Evolutionary conservation across 2,113 vertebrate species (phyloP).

Genomic region (Gnathonemus longibarbis): DNA sequence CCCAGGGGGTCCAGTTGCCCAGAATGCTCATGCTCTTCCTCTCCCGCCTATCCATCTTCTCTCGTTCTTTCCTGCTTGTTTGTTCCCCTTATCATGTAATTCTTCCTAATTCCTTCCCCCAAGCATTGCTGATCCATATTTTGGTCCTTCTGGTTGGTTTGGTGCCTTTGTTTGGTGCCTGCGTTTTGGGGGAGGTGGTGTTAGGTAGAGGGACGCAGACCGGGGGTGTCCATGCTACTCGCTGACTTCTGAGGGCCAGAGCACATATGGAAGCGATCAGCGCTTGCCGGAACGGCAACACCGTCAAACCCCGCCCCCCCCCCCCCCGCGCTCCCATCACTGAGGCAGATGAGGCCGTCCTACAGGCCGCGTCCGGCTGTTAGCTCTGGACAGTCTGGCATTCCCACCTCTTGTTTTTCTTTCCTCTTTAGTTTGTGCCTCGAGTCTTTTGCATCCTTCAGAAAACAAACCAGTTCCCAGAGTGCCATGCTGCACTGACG

Average conservation of each 20-base stretch:
- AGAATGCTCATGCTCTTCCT: neutral
- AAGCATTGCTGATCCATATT: neutral
- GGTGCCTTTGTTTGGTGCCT: neutral
- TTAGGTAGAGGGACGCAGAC: constrained; percentile 14
- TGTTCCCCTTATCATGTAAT: neutral
- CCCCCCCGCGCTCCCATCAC: neutral
- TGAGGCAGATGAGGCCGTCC: neutral
- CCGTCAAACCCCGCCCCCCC: neutral
- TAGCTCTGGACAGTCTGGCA: neutral
- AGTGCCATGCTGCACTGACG: neutral
- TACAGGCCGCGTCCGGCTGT: neutral
- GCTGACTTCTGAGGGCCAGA: constrained; percentile 31
- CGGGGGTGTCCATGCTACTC: constrained; percentile 45
- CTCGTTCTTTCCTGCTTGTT: neutral
- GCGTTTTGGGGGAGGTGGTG: neutral
- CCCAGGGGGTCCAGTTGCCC: neutral
- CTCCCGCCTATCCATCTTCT: neutral
- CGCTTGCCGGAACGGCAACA: neutral
- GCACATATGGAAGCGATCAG: constrained; percentile 67
- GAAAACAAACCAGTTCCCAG: neutral
- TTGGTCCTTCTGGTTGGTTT: neutral
- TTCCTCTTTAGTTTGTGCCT: neutral
- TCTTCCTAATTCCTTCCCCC: neutral
- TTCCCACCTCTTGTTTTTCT: neutral
- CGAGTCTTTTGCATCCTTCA: neutral